Conservation (phyloP, 2,888 invertebrate genomes). For the Drosophila siamana region DNA sequence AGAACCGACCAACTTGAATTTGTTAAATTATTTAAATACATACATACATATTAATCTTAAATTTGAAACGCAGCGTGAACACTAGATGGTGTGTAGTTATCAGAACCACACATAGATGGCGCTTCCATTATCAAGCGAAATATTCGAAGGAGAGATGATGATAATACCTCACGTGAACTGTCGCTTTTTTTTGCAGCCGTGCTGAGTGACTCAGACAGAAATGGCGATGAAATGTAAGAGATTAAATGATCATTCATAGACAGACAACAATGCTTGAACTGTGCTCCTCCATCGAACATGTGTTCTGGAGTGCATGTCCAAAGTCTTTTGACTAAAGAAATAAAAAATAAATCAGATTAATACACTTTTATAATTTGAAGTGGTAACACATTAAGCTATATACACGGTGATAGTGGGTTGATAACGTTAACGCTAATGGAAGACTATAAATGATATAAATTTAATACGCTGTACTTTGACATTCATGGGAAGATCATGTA, state of each 20-base stretch:
- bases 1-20: slow-evolving; percentile 39
- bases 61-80: not conserved
- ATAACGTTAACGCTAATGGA: not conserved
- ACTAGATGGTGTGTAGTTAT: slow-evolving; percentile 2
- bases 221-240: not conserved
- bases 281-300: slow-evolving; percentile 18
- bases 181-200: not conserved
- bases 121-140: slow-evolving; percentile 1
- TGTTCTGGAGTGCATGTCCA: slow-evolving; percentile 10
- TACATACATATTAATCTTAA: slow-evolving; percentile 17
- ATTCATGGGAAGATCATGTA: not conserved
- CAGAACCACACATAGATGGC: slow-evolving; percentile 6
- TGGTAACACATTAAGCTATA: not conserved
- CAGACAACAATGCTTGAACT: slow-evolving; percentile 8
- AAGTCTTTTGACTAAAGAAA: slow-evolving; percentile 16
- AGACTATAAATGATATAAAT: not conserved
- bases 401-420: not conserved
- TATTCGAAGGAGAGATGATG: slow-evolving; percentile 3
- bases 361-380: not conserved
- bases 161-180: not conserved
- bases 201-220: slow-evolving; percentile 37
- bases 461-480: not conserved
- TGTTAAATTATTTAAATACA: slow-evolving; percentile 55
- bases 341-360: slow-evolving; percentile 2
- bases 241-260: not conserved